These are phyloP conservation scores for Halichondria panicea DNA, from an alignment of 37 sponge, comb jelly and placozoan genomes.

Conservation along the genomic window DNA sequence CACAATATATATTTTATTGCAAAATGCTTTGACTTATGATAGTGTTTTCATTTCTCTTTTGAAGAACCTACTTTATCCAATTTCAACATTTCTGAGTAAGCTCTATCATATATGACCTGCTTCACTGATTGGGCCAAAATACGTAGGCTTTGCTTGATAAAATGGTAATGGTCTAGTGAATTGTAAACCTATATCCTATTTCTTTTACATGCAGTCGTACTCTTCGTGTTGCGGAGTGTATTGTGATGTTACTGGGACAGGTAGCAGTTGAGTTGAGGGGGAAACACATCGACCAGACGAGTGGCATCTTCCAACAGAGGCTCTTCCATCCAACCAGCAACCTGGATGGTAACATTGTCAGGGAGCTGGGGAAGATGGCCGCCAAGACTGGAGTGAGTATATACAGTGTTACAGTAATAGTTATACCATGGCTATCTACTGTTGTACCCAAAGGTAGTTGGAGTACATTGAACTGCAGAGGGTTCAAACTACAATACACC, in stretches of 20 bases:
- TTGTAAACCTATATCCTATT: neutral
- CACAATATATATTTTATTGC: neutral
- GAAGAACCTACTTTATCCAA: too few species aligned
- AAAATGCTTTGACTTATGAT: too few species aligned
- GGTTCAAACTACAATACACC: too few species aligned
- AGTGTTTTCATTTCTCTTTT: too few species aligned
- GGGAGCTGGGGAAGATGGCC: conserved; percentile 59
- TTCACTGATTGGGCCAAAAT: neutral
- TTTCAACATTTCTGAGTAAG: neutral
- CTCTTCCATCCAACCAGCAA: conserved; percentile 48
- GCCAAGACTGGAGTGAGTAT: conserved; percentile 52
- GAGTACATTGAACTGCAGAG: too few species aligned
- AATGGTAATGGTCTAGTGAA: neutral
- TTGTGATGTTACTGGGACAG: conserved; percentile 54
- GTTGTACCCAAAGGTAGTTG: too few species aligned
- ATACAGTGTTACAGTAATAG: too few species aligned
- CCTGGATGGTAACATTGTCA: conserved; percentile 53
- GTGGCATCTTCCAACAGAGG: conserved; percentile 45
- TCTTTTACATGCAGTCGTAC: neutral
- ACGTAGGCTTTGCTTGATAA: neutral
- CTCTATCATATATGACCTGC: neutral
- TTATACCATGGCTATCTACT: too few species aligned
- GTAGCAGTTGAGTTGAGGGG: conserved; percentile 30
- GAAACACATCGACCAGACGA: conserved; percentile 13
- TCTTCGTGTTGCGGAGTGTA: conserved; percentile 44